A percentile compares a stretch with the other conserved stretches of the same genome.
phyloP scores from a whole-genome alignment of 2,113 vertebrate species.

The Ptychochromis oligacanthus region DNA sequence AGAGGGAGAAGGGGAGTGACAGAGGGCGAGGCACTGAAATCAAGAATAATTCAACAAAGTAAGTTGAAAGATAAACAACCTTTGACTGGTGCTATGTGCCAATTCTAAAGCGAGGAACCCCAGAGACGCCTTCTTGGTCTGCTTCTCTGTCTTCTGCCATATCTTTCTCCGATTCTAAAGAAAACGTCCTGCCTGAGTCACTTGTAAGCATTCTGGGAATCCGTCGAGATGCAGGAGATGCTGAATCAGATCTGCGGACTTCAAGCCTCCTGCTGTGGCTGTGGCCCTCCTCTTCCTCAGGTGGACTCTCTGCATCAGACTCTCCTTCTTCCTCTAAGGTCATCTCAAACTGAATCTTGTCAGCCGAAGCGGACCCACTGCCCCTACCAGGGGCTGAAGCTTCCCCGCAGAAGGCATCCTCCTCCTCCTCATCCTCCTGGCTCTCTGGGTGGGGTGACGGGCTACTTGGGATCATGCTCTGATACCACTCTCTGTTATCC shows the following conservation, averaged over 20 bases:
- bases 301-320: constrained; percentile 79
- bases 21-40: constrained; percentile 63
- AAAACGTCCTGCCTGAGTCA: constrained; percentile 69
- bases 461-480: constrained; percentile 91
- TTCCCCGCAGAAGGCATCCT: constrained; percentile 21
- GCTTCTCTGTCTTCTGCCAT: constrained; percentile 65
- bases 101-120: constrained; percentile 57
- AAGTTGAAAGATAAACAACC: constrained; percentile 4
- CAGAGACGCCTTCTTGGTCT: constrained; percentile 55
- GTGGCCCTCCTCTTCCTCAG: constrained; percentile 77
- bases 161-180: constrained; percentile 66
- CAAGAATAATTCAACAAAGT: constrained; percentile 43
- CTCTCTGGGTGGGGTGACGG: constrained; percentile 74
- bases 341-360: constrained; percentile 88
- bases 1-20: constrained; percentile 32
- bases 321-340: constrained; percentile 85
- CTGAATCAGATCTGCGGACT: constrained; percentile 28
- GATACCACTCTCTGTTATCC: constrained; percentile 95
- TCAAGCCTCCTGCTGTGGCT: constrained; percentile 10
- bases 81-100: constrained; percentile 73
- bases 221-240: constrained; percentile 25
- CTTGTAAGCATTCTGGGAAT: constrained; percentile 35
- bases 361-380: constrained; percentile 44
- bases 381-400: constrained; percentile 54
- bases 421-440: background rate